Base-by-base conservation (phyloP, 2,113 vertebrate genomes). In the Zosterops lateralis region DNA sequence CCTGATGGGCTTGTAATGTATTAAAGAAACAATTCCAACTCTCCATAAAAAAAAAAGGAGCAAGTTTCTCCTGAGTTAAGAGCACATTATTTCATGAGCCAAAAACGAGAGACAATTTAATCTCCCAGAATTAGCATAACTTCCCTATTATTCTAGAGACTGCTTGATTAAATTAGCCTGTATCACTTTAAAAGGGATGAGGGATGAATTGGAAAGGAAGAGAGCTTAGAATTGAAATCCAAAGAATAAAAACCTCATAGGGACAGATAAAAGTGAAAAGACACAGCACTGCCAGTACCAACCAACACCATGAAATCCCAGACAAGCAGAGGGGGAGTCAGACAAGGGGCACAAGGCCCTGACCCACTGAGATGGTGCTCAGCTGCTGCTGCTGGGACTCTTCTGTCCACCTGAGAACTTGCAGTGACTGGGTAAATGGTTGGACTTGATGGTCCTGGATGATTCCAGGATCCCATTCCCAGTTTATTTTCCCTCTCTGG, bases 91-190 rank as follows among this genome's bases (percentile, higher is more conserved):
- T 96, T 86, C 83, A 81, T 0, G 5, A 81, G 89, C 21, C 61
- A 64, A 83, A 78, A 58, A 54, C 40, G 42, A 89, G 29, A 86
- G 47, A 87, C 40, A 85, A 78, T 93, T 95, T 92, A 71, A 92
- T 96, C 76, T 81, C 58, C 56, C 47, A 56, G 91, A 93, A 96
- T 95, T 91, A 93, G 90, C 96, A 94, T 94, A 96, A 94, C 40
- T 94, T 87, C 36, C 73, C 88, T 93, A 83, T 93, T 93, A 92
- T 95, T 96, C 71, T 36, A 57, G 38, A 94, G 66, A 21, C 80
- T 29, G 64, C 80, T 84, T 95, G 90, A 96, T 94, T 94, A 89
- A 96, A 96, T 95, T 95, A 95, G 93, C 51, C 44, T 61, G 13
- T 20, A 75, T 87, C 29, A 10, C 78, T 95, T 93, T 70, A 87